Percentiles rank a stretch among this genome's conserved stretches.
phyloP scores from a whole-genome alignment of 37 sponge, comb jelly and placozoan species.

The Beroe forskalii region DNA sequence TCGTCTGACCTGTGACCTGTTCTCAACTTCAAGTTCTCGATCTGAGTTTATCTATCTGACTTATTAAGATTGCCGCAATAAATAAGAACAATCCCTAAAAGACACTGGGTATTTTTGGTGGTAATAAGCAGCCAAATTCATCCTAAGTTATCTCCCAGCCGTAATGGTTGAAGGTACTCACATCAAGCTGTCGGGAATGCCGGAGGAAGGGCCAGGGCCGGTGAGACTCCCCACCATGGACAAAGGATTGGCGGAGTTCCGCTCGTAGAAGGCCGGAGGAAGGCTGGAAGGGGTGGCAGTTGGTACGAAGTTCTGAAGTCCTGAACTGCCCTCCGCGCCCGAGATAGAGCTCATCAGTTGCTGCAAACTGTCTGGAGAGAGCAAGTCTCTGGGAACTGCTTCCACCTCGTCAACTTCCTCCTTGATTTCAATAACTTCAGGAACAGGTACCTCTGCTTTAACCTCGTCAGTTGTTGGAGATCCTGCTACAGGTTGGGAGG shows the following conservation, averaged over 20 bases:
- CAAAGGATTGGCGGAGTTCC: background rate
- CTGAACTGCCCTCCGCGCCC: background rate
- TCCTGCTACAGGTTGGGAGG: conserved; percentile 28
- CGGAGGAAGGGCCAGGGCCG: background rate
- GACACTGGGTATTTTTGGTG: no score
- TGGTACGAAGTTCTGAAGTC: conserved; percentile 55
- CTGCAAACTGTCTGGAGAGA: conserved; percentile 9
- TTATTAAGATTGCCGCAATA: no score
- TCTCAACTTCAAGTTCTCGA: no score
- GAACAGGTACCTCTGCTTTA: conserved; percentile 10
- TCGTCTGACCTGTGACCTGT: no score
- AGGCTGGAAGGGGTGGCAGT: conserved; percentile 41
- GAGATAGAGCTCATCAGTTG: conserved; percentile 44
- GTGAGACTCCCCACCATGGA: conserved; percentile 50
- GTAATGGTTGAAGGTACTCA: no score
- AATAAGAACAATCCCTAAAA: no score
- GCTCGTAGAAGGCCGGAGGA: conserved; percentile 36
- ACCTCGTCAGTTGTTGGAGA: background rate
- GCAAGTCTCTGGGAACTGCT: background rate
- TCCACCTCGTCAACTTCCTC: conserved; percentile 14
- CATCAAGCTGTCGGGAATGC: background rate
- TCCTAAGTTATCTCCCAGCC: no score
- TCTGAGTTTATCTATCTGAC: no score
- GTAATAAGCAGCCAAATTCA: no score
- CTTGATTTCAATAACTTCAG: conserved; percentile 52